Conservation (phyloP, 2,113 vertebrate species). For the Romanogobio albipinnatus region DNA sequence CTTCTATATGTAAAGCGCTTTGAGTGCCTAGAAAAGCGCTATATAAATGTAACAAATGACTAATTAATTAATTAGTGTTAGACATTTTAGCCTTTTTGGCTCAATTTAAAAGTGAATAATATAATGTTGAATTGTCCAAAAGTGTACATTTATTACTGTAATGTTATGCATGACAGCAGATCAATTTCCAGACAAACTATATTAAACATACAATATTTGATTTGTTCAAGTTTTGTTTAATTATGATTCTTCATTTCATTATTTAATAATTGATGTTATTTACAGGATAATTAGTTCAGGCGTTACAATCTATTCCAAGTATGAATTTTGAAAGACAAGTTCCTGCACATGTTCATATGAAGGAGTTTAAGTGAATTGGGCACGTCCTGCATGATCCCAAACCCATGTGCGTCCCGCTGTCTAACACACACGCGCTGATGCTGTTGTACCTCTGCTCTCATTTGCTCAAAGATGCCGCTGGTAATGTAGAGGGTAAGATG, state of each 20-base stretch:
- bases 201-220: neutral
- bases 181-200: neutral
- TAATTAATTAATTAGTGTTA: neutral
- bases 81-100: neutral
- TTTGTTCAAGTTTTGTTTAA: neutral
- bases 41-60: too few relatives aligned
- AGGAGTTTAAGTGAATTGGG: neutral
- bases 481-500: conserved; percentile 69
- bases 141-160: neutral
- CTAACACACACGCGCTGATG: neutral
- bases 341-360: neutral
- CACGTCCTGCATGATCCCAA: neutral
- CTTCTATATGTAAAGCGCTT: too few relatives aligned
- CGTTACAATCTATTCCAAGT: neutral
- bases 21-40: too few relatives aligned
- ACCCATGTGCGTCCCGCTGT: neutral
- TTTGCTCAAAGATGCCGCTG: conserved; percentile 64
- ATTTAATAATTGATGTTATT: neutral
- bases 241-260: neutral
- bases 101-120: neutral
- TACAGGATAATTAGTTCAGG: neutral
- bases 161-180: neutral
- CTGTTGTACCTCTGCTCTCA: conserved; percentile 32
- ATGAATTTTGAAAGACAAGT: neutral
- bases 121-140: neutral